Conservation (phyloP, 2,797 vertebrate genomes). For the Ispidina picta region DNA sequence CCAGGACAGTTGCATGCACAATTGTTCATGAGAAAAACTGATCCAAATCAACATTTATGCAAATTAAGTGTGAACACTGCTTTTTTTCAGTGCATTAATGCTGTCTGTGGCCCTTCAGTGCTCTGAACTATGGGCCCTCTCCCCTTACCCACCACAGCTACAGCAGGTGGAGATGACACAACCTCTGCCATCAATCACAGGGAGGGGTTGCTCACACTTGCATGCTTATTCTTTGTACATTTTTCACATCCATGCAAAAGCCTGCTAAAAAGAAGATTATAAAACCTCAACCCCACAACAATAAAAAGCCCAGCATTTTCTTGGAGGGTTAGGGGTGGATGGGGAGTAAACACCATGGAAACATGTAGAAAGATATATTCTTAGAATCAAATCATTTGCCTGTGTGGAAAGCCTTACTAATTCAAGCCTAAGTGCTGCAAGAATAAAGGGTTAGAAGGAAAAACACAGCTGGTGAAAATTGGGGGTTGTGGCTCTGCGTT, state of each 20-base stretch:
- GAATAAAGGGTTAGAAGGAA: slow-evolving; percentile 68
- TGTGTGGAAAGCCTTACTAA: slow-evolving; percentile 68
- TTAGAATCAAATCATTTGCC: slow-evolving; percentile 47
- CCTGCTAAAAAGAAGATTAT: slow-evolving; percentile 38
- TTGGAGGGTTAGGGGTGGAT: neutral
- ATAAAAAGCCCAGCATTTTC: slow-evolving; percentile 39
- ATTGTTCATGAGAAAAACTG: neutral
- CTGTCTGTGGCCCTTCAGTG: slow-evolving; percentile 15
- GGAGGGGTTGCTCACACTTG: neutral
- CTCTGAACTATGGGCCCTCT: slow-evolving; percentile 6
- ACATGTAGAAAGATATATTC: slow-evolving; percentile 59
- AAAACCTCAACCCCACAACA: slow-evolving; percentile 42
- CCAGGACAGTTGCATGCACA: neutral
- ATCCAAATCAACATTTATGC: neutral
- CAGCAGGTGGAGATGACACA: slow-evolving; percentile 11
- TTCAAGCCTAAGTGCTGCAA: slow-evolving; percentile 58
- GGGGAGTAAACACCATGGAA: slow-evolving; percentile 48
- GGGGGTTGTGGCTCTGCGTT: slow-evolving; percentile 51
- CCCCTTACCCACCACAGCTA: neutral
- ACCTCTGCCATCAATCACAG: neutral
- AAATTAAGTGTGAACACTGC: neutral
- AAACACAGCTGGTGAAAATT: slow-evolving; percentile 80
- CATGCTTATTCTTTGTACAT: slow-evolving; percentile 12
- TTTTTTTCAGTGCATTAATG: neutral
- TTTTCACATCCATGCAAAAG: slow-evolving; percentile 51